phyloP scores from a whole-genome alignment of 2,888 invertebrate genomes.

The Pristionchus exspectatus region DNA sequence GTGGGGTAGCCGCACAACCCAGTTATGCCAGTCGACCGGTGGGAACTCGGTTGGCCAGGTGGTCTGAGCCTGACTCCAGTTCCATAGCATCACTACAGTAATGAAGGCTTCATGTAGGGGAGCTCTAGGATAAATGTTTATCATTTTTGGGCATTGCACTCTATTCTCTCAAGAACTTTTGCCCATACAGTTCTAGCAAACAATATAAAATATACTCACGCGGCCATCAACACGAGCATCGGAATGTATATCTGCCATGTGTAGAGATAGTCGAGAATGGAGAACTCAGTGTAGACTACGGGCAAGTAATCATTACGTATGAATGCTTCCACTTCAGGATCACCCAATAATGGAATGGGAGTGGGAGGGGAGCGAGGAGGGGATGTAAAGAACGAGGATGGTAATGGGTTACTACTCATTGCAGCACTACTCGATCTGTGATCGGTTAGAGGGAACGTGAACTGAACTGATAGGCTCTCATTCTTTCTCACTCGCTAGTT shows the following conservation, averaged over 20 bases:
- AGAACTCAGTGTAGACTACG: background rate
- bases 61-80: background rate
- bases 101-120: background rate
- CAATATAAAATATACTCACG: background rate
- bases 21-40: background rate
- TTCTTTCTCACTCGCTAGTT: constrained; percentile 6
- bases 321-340: background rate
- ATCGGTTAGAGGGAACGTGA: background rate
- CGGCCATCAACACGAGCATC: background rate
- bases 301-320: background rate
- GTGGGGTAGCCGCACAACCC: constrained; percentile 12
- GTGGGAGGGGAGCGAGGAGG: constrained; percentile 25
- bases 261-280: constrained; percentile 12
- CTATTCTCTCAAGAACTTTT: background rate
- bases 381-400: background rate
- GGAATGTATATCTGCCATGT: constrained; percentile 13
- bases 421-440: constrained; percentile 28
- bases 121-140: background rate
- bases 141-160: no score
- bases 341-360: background rate
- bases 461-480: constrained; percentile 25
- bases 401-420: background rate
- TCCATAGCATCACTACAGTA: background rate
- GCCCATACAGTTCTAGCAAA: background rate
- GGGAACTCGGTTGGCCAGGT: background rate